These are phyloP conservation scores for Paraplagusia blochii DNA, from an alignment of 2,113 vertebrate genomes.

Conservation along the genomic window DNA sequence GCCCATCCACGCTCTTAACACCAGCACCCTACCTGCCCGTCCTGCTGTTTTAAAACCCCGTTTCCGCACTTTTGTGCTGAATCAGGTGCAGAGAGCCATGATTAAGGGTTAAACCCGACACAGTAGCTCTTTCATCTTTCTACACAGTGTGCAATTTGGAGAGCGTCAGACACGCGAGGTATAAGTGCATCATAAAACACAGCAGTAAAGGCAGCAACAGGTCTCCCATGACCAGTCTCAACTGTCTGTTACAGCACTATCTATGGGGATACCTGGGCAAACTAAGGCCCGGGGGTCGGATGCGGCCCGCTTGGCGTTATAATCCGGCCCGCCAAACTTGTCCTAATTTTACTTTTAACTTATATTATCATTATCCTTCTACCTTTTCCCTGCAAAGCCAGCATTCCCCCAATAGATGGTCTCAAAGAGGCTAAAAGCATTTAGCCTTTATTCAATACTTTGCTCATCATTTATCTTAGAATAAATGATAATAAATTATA, in stretches of 20 bases:
- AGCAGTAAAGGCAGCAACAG: constrained; percentile 35
- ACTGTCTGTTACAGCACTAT: constrained; percentile 39
- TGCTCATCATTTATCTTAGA: too few relatives aligned
- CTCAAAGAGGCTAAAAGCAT: too few relatives aligned
- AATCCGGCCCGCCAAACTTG: too few relatives aligned
- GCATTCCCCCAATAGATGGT: too few relatives aligned
- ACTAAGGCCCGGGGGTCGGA: too few relatives aligned
- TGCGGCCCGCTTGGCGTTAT: too few relatives aligned
- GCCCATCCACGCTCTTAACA: background rate
- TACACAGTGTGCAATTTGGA: constrained; percentile 56
- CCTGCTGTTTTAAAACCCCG: constrained; percentile 49
- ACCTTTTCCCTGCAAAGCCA: too few relatives aligned
- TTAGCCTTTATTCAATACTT: too few relatives aligned
- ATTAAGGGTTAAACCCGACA: constrained; percentile 47
- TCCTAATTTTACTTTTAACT: too few relatives aligned
- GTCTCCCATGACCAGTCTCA: constrained; percentile 19
- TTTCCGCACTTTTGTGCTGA: constrained; percentile 59
- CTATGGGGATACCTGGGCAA: constrained; percentile 32
- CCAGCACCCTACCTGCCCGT: constrained; percentile 17
- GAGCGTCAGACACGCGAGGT: constrained; percentile 51
- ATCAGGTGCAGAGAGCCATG: constrained; percentile 40
- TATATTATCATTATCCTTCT: too few relatives aligned
- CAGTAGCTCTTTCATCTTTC: constrained; percentile 63
- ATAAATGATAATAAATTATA: too few relatives aligned
- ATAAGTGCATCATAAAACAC: constrained; percentile 49